Evolutionary conservation across 2,113 vertebrate genomes (phyloP), one percentile per base, ranked within the genome.

Genomic region (Cottus gobio): DNA sequence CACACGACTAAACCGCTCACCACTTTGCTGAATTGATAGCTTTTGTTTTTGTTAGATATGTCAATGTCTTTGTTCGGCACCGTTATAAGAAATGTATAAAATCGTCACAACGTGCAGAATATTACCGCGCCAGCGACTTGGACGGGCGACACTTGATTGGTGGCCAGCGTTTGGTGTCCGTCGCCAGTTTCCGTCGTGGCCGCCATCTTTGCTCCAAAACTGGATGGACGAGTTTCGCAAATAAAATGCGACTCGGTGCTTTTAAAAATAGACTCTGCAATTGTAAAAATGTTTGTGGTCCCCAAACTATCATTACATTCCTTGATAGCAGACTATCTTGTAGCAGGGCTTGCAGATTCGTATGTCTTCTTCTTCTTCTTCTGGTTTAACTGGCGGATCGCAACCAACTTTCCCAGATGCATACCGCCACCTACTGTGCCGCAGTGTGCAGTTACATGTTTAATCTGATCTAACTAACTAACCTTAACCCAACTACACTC

Each of bases 71-170:
- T 30, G 2, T 3, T 11, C 12, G 1, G 9, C 16, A 3, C 3
- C 6, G 52, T 6, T 56, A 3, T 34, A 6, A 61, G 12, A 7
- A 1, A 30, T 58, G 48, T 31, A 24, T 16, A 37, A 16, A 54
- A 44, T 22, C 42, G 74, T 22, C 26, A 63, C 68, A 84, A 36
- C 82, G 75, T 87, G 86, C 67, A 63, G 56, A 52, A 44, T 20
- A 57, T 90, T 91, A 89, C 88, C 90, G 89, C 89, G 90, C 80
- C 81, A 80, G 69, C 12, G 31, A 65, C 58, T 66, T 56, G 80
- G 16, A 79, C 77, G 60, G 67, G 54, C 15, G 61, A n/a, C 48
- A 36, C 71, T 75, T 83, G 76, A 84, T 84, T 85, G 90, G 86
- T 56, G 66, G 54, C 69, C 61, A 63, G 77, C 31, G 10, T 61